phyloP scores from a whole-genome alignment of 92 coral and sea anemone species.

The Diadumene lineata region DNA sequence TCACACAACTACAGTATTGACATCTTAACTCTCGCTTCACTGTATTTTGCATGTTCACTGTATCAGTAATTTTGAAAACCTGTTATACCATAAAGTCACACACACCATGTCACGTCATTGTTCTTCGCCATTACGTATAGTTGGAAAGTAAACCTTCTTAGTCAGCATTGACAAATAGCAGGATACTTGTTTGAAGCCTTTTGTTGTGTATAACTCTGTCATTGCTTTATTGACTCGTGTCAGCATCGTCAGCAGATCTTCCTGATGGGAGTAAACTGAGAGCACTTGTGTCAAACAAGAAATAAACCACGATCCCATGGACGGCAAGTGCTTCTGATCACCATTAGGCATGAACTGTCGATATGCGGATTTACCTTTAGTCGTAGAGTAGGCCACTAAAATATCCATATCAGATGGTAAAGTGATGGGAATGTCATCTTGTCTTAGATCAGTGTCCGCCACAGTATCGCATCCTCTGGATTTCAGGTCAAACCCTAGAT shows the following conservation, averaged over 20 bases:
- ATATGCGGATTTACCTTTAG: slow-evolving; percentile 65
- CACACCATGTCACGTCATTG: too few relatives aligned
- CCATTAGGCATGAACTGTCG: slow-evolving; percentile 46
- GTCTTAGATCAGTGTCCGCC: slow-evolving; percentile 31
- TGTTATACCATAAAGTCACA: not conserved
- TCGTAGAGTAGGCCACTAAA: slow-evolving; percentile 82
- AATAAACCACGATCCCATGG: slow-evolving; percentile 92
- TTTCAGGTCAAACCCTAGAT: slow-evolving; percentile 39
- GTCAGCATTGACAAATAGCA: slow-evolving; percentile 89
- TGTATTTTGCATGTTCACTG: too few relatives aligned
- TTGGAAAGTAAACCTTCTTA: slow-evolving; percentile 71
- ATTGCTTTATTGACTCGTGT: slow-evolving; percentile 82
- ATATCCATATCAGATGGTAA: slow-evolving; percentile 90
- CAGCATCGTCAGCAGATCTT: slow-evolving; percentile 89
- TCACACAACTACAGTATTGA: not conserved
- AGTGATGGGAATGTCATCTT: slow-evolving; percentile 61
- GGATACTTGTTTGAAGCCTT: slow-evolving; percentile 81
- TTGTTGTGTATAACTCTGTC: slow-evolving; percentile 51
- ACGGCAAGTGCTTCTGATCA: not conserved
- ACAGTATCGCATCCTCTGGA: slow-evolving; percentile 21
- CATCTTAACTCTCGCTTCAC: too few relatives aligned
- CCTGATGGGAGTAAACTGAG: slow-evolving; percentile 50
- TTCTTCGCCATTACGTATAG: too few relatives aligned
- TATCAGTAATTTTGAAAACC: too few relatives aligned
- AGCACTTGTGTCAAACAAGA: slow-evolving; percentile 68